phyloP scores from a whole-genome alignment of 2,113 vertebrate species.

The Xyrauchen texanus region DNA sequence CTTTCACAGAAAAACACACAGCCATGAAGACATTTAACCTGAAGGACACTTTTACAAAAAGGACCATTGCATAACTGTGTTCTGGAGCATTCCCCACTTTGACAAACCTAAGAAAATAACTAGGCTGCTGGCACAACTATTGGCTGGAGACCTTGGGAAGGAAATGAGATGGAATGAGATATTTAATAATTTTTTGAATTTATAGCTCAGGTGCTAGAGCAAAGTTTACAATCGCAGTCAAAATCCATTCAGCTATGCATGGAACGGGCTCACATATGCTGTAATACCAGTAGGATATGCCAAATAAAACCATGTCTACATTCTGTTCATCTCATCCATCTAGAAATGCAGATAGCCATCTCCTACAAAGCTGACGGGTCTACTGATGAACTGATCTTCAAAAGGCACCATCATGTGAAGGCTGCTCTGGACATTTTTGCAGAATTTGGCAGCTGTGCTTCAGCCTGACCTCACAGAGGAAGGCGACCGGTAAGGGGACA shows the following conservation, averaged over 20 bases:
- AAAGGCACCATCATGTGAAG: background rate
- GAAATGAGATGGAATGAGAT: conserved; percentile 11
- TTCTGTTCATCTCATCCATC: conserved; percentile 17
- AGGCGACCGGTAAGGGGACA: conserved; percentile 4
- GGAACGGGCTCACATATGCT: background rate
- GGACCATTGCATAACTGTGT: no score
- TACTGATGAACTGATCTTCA: conserved; percentile 1
- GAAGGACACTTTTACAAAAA: no score
- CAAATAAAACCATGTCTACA: conserved; percentile 25
- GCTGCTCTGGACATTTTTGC: background rate
- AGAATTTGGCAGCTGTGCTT: background rate
- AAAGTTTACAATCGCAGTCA: background rate
- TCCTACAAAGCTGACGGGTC: background rate
- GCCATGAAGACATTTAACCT: no score
- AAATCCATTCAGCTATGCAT: background rate
- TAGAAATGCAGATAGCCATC: conserved; percentile 14
- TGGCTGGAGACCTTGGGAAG: conserved; percentile 22
- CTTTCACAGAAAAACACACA: no score
- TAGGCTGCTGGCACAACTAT: no score
- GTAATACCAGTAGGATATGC: background rate
- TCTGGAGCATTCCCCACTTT: no score
- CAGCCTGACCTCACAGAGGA: conserved; percentile 4
- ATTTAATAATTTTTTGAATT: background rate
- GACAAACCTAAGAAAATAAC: no score
- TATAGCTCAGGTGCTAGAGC: background rate